A percentile compares a stretch with the other conserved stretches of the same genome.
These are phyloP conservation scores for Cercocebus atys DNA, from an alignment of 2,113 vertebrate genomes.

Conservation along the genomic window DNA sequence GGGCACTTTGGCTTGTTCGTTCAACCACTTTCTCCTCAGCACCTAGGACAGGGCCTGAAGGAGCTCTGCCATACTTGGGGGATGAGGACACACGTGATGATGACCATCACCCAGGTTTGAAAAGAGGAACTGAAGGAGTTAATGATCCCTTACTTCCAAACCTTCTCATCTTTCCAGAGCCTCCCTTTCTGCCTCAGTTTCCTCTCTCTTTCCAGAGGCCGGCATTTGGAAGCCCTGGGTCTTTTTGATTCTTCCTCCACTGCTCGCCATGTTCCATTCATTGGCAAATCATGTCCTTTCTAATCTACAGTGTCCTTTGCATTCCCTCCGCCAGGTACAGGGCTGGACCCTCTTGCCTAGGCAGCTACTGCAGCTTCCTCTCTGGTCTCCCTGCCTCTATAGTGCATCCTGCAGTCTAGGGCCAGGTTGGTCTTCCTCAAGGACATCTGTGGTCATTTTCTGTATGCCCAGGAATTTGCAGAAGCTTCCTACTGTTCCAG, in stretches of 20 bases:
- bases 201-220: not conserved
- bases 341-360: not conserved
- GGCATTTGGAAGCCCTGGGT: not conserved
- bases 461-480: not conserved
- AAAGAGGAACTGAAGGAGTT: not conserved
- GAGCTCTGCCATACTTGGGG: rapidly evolving
- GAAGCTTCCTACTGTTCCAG: not conserved
- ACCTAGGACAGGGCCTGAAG: not conserved
- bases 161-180: not conserved
- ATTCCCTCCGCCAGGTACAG: not conserved
- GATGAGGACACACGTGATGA: rapidly evolving
- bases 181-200: not conserved
- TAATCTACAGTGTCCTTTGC: not conserved
- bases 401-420: not conserved
- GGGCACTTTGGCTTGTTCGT: not conserved
- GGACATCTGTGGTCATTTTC: rapidly evolving
- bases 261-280: not conserved
- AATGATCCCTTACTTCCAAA: not conserved
- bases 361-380: not conserved
- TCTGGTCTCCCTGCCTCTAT: not conserved
- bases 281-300: not conserved
- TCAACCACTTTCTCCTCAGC: not conserved
- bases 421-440: not conserved
- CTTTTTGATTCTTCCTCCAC: not conserved
- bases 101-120: not conserved